A percentile compares a stretch with the other conserved stretches of the same genome.
Evolutionary conservation across 2,113 vertebrate species (phyloP).

Genomic region (Pseudorasbora parva): DNA sequence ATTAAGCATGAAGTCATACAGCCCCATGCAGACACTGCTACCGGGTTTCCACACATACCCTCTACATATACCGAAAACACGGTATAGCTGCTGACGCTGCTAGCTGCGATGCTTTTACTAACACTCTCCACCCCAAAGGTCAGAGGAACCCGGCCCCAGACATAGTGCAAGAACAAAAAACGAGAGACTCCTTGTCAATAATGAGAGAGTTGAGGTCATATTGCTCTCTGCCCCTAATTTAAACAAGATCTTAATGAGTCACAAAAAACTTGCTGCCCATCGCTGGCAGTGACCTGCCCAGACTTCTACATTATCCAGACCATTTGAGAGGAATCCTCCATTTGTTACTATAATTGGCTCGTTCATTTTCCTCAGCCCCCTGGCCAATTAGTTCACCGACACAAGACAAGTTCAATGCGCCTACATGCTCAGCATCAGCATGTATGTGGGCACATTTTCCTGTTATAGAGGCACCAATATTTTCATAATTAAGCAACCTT

Average conservation of each 20-base stretch:
- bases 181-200: conserved; percentile 28
- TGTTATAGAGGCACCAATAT: not conserved
- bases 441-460: not conserved
- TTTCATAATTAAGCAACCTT: not conserved
- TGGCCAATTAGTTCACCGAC: conserved; percentile 19
- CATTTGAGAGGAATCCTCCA: conserved; percentile 66
- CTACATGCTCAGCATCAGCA: not conserved
- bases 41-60: not conserved
- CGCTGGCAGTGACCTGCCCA: conserved; percentile 40
- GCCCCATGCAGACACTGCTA: conserved; percentile 1
- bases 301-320: conserved; percentile 63
- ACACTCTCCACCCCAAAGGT: not conserved
- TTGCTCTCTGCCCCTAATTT: conserved; percentile 31
- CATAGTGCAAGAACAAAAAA: not conserved
- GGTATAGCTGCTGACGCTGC: not conserved
- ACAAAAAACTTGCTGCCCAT: conserved; percentile 58
- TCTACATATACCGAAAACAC: not conserved
- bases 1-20: conserved; percentile 18
- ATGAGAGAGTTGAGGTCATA: conserved; percentile 27
- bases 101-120: not conserved
- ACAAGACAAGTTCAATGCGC: conserved; percentile 46
- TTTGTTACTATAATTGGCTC: conserved; percentile 70
- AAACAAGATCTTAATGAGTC: conserved; percentile 69
- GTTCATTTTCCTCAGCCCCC: conserved; percentile 50
- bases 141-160: not conserved